A percentile compares a stretch with the other conserved stretches of the same genome.
Evolutionary conservation across 2,888 invertebrate genomes (phyloP).

Genomic region (Silvanus unidentatus): DNA sequence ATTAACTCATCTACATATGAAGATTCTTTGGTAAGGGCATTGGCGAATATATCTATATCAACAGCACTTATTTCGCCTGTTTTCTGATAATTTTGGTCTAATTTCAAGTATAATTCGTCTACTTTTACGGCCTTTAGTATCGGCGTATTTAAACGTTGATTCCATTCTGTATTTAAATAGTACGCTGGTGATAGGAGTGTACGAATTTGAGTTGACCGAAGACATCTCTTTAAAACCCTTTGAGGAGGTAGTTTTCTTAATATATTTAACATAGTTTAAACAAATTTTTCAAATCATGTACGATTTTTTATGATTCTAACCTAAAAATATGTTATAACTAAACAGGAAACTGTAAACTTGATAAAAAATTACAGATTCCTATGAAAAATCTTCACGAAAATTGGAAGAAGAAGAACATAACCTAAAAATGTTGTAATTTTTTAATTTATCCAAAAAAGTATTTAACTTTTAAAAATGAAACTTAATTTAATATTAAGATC

Average conservation of each 20-base stretch:
- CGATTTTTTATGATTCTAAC: too few species aligned
- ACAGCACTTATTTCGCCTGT: constrained; percentile 64
- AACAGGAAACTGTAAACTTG: too few species aligned
- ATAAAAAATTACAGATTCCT: too few species aligned
- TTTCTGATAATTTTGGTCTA: constrained; percentile 61
- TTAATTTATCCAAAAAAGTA: too few species aligned
- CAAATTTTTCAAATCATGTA: too few species aligned
- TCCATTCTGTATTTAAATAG: constrained; percentile 67
- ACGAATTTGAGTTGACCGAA: constrained; percentile 25
- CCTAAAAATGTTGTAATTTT: too few species aligned
- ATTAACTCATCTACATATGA: constrained; percentile 64
- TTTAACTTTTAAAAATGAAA: constrained; percentile 14
- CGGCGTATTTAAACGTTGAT: constrained; percentile 55
- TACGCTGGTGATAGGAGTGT: constrained; percentile 67
- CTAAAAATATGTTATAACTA: too few species aligned
- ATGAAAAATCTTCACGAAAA: too few species aligned
- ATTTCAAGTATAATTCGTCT: constrained; percentile 62
- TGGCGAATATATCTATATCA: constrained; percentile 78
- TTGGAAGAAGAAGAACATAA: too few species aligned
- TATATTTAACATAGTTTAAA: too few species aligned
- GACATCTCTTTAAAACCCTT: too few species aligned
- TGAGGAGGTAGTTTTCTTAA: too few species aligned
- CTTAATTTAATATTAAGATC: constrained; percentile 13
- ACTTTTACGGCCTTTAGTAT: constrained; percentile 56
- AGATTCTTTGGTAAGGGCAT: constrained; percentile 55